Base-by-base conservation (phyloP, 2,888 invertebrate genomes). In the Acronicta leporina region DNA sequence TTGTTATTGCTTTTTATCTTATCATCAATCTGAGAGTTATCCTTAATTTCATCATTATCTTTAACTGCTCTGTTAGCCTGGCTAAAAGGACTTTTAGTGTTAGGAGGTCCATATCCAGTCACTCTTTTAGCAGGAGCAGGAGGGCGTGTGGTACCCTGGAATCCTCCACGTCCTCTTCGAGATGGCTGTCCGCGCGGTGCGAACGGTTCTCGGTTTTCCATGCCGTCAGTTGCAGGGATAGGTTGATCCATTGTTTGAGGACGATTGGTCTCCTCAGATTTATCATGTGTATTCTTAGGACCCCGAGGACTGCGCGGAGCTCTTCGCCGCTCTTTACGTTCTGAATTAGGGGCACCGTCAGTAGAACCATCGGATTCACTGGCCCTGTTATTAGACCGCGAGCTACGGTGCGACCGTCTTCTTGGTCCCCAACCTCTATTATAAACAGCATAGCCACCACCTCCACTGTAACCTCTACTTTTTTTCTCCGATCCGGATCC, bases 141-240 rank as follows among this genome's bases (percentile, higher is more conserved):
- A 9, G 92, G 93, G n/a, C 94, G 87, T 2, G 87, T 73, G 1
- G 90, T 81, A 20, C 94, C 94, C 70, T 92, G 93, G 75, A 93
- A 94, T 30, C 94, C 94, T 14, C 97, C 97, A 64, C 98, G 95
- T 6, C 98, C 98, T 60, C 98, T 96, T 51, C 98, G 95, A 1
- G 98, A 98, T 0, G 98, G 98, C 87, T 98, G 98, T 0, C 98
- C 98, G 20, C 98, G 95, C 0, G 98, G 98, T 1, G 97, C 96
- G 89, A 98, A 98, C 48, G 97, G 97, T 81, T 97, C 97, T 59
- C 96, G 92, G 69, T 92, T 94, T 83, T 92, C 91, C 87, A 95
- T 75, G 14, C 86, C 84, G 67, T 93, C 92, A 11, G 79, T 63
- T 11, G 77, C 55, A 30, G 78, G 71, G 44, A 75, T 68, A 8